These are phyloP conservation scores for Syngnathus typhle DNA, from an alignment of 2,113 vertebrate species.

Conservation along the genomic window DNA sequence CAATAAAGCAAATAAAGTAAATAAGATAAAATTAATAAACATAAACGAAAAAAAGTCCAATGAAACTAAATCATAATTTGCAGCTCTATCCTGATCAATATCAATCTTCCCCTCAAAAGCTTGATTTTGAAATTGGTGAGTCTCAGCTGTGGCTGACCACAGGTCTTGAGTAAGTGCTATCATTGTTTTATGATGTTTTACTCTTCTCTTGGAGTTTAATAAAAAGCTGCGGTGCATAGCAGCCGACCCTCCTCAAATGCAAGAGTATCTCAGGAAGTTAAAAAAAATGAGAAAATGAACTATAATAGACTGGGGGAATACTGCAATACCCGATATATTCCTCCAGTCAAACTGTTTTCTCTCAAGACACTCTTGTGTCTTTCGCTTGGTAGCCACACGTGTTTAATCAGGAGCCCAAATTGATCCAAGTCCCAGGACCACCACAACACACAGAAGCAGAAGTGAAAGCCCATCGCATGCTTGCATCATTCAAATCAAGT, in stretches of 20 bases:
- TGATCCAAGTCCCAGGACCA: slow-evolving; percentile 25
- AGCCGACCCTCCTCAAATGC: neutral
- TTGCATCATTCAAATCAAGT: slow-evolving; percentile 62
- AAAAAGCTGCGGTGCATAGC: too few species aligned
- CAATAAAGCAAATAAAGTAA: neutral
- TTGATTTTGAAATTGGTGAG: neutral
- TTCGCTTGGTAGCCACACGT: slow-evolving; percentile 33
- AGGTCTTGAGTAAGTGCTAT: too few species aligned
- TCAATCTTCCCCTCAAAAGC: neutral
- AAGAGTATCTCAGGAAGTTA: neutral
- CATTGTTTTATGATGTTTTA: too few species aligned
- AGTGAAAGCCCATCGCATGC: slow-evolving; percentile 43
- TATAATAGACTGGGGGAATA: too few species aligned
- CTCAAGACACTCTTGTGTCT: neutral
- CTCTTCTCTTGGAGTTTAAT: too few species aligned
- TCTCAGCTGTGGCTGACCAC: too few species aligned
- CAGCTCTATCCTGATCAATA: neutral
- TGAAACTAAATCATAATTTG: neutral
- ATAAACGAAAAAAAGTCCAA: neutral
- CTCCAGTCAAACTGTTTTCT: neutral
- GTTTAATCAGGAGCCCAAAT: slow-evolving; percentile 50
- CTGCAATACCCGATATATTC: neutral
- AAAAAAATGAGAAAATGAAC: neutral
- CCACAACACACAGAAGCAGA: slow-evolving; percentile 36
- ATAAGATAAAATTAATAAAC: neutral